These are phyloP conservation scores for Aldabrachelys gigantea DNA, from an alignment of 2,113 vertebrate species.

Conservation along the genomic window DNA sequence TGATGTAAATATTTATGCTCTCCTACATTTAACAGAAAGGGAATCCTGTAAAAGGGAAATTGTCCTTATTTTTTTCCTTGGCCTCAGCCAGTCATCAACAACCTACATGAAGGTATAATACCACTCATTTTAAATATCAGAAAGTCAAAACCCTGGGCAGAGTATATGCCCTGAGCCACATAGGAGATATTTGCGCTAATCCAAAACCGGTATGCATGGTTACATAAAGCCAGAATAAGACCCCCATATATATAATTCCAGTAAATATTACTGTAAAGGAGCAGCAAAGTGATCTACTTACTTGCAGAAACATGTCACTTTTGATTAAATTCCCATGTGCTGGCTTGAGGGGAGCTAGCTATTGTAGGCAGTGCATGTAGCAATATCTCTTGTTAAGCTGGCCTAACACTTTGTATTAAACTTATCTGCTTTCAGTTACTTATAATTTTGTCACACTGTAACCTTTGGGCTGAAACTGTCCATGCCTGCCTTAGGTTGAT, in stretches of 20 bases:
- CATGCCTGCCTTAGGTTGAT: background rate
- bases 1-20: background rate
- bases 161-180: background rate
- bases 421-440: fast-evolving
- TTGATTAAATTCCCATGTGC: fast-evolving
- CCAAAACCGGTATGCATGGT: background rate
- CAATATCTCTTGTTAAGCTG: fast-evolving
- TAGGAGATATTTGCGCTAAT: fast-evolving
- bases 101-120: background rate
- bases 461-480: background rate
- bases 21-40: background rate
- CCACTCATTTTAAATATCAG: background rate
- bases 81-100: background rate
- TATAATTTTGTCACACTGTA: background rate
- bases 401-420: background rate
- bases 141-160: background rate
- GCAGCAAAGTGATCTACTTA: background rate
- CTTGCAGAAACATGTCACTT: background rate
- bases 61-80: slow-evolving; percentile 5
- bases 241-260: background rate
- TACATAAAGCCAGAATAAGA: background rate
- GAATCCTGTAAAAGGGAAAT: background rate
- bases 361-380: background rate
- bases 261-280: background rate
- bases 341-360: background rate